Base-by-base conservation (phyloP, 2,113 vertebrate species). In the Microtus pennsylvanicus region DNA sequence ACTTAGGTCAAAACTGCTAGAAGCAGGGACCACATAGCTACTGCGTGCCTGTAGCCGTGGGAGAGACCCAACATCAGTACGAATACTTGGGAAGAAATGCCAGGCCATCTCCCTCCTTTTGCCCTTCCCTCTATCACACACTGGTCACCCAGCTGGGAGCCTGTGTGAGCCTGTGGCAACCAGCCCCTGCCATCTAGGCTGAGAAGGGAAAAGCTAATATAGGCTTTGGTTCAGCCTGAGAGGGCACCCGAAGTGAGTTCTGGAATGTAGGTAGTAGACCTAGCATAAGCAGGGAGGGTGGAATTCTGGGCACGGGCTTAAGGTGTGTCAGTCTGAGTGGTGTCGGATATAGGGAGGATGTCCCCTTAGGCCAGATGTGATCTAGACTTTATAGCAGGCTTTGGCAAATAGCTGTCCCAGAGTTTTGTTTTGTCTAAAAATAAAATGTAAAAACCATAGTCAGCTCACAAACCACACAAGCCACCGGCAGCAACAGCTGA, bases 371-470 rank as follows among this genome's bases (percentile, higher is more conserved):
- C 55, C n/a, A 30, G 76, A 72, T 89, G 67, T 92, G 55, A 96
- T 87, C 83, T 63, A 47, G 74, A 47, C 33, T 93, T 95, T 76
- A 96, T 45, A 85, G 69, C 38, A 77, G 78, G 22, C 30, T 8
- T 90, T 89, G 90, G 75, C n/a, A 89, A 91, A 72, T 52, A 22
- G 58, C 55, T 74, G 86, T 42, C 52, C 42, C 8, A 50, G 38
- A 75, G 35, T 85, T 83, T 93, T 88, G 33, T 92, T 93, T 87
- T 92, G 75, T 78, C 87, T 87, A 63, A 96, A 96, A 95, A 92
- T 85, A 94, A 93, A 86, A 90, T 55, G 38, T 86, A 63, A 93
- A 88, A 96, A 8, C 45, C 69, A 85, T 92, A 78, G 45, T 87
- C 87, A 65, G 77, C 35, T 89, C 52, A 81, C 7, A 95, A 28